These are phyloP conservation scores for Lutraria lutraria DNA, from an alignment of 2,888 invertebrate species.

Conservation along the genomic window DNA sequence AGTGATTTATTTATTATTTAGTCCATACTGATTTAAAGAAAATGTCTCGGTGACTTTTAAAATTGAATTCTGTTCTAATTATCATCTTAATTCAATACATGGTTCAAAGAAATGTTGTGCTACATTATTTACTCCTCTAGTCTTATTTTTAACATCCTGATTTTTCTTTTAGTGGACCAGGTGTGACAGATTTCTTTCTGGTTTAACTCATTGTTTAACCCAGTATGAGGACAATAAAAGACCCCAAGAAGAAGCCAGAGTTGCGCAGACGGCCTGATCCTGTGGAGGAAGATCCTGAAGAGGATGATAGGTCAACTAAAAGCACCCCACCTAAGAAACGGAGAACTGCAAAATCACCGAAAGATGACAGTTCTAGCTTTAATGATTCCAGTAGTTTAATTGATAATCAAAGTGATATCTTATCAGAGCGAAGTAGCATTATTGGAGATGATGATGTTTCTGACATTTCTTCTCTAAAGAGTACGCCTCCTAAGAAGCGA, in stretches of 20 bases:
- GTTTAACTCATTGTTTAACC: not conserved
- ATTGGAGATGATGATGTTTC: slow-evolving; percentile 64
- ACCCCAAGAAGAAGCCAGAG: slow-evolving; percentile 68
- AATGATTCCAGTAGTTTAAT: slow-evolving; percentile 63
- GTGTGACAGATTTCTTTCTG: slow-evolving; percentile 1
- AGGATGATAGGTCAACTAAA: slow-evolving; percentile 57
- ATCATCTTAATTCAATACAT: too few species aligned
- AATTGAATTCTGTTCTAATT: too few species aligned
- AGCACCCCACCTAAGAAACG: slow-evolving; percentile 70
- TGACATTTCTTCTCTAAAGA: slow-evolving; percentile 66
- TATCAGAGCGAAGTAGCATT: slow-evolving; percentile 63
- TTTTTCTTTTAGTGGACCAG: slow-evolving; percentile 24
- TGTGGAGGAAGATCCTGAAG: slow-evolving; percentile 54
- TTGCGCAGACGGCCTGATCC: slow-evolving; percentile 47
- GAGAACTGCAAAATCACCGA: slow-evolving; percentile 56
- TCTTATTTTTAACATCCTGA: not conserved
- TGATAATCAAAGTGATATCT: slow-evolving; percentile 67
- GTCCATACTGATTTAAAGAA: too few species aligned
- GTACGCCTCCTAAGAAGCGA: slow-evolving; percentile 69
- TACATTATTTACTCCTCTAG: too few species aligned
- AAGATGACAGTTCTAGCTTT: slow-evolving; percentile 58
- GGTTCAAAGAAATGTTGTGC: too few species aligned
- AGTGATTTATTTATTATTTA: too few species aligned
- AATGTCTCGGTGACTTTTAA: too few species aligned
- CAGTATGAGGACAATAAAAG: slow-evolving; percentile 70